Base-by-base conservation (phyloP, 2,113 vertebrate species). In the Phoxinus phoxinus region DNA sequence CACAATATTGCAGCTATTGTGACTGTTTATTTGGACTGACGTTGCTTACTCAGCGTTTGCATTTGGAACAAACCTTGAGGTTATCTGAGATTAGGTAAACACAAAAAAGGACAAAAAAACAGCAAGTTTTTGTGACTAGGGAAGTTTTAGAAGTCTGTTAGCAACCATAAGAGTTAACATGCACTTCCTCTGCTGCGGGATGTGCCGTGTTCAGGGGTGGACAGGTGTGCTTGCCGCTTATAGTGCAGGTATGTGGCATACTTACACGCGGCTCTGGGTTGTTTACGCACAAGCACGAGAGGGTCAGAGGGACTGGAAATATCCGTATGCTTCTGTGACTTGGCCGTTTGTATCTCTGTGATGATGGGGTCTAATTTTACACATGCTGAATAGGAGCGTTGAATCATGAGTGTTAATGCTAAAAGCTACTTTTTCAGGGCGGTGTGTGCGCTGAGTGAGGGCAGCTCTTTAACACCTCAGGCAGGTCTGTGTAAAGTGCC, bases 391-490 rank as follows among this genome's bases (percentile, higher is more conserved):
- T 46, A 48, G 2, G 44, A 69, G 44, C n/a, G 11, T 69, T 69
- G 44, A 81, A 27, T 81, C 41, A 48, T 53, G 61, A 81, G 17
- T 48, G 25, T 81, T 81, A 48, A 79, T 30, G 74, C 48, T 53
- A 21, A 69, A 48, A 46, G 72, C n/a, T 27, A 3, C 27, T 32
- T 78, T 77, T 58, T 37, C 2, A 81, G 27, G 8, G 2, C 6
- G 1, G 58, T 19, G 41, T 81, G 78, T 73, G 74, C 17, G 2
- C 44, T 51, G 80, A 32, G 44, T 15, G 19, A 23, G 41, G 32
- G 41, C 61, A 48, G 61, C 27, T 81, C 44, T 81, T 81, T 81
- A 69, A 81, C 44, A 81, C 80, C 80, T 81, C 44, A 53, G 80
- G 80, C 80, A 53, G 80, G 80, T 81, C 44, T 81, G 17, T 81